Conservation (phyloP, 2,888 invertebrate species). For the Scotopteryx bipunctaria region DNA sequence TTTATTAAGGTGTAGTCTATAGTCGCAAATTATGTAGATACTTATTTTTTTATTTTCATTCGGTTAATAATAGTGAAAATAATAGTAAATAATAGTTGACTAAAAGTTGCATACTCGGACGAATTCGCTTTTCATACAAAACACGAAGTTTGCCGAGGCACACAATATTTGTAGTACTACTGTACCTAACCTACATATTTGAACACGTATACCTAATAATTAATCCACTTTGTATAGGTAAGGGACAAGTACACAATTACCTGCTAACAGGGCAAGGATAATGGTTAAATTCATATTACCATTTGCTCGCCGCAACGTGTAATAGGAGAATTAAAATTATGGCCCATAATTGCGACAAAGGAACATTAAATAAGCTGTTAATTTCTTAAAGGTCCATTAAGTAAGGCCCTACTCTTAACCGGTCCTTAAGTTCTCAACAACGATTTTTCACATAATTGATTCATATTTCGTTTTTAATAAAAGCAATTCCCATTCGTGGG, state of each 20-base stretch:
- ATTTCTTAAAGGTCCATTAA: slow-evolving; percentile 3
- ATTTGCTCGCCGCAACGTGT: slow-evolving; percentile 7
- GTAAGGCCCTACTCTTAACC: background rate
- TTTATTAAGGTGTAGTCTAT: too few relatives aligned
- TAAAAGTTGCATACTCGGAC: too few relatives aligned
- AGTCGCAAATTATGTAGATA: too few relatives aligned
- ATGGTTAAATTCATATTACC: slow-evolving; percentile 6
- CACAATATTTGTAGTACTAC: too few relatives aligned
- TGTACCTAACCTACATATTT: too few relatives aligned
- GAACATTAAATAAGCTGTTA: slow-evolving; percentile 6
- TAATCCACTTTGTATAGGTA: background rate
- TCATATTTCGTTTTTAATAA: background rate
- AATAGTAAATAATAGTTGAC: too few relatives aligned
- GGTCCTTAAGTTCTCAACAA: background rate
- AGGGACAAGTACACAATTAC: background rate
- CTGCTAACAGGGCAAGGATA: slow-evolving; percentile 13
- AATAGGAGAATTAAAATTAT: slow-evolving; percentile 12
- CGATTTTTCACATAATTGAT: background rate
- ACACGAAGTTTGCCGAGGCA: too few relatives aligned
- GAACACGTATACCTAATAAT: too few relatives aligned
- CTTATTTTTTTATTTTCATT: too few relatives aligned
- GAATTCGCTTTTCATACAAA: too few relatives aligned
- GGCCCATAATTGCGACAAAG: slow-evolving; percentile 13
- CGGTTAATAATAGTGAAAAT: too few relatives aligned
- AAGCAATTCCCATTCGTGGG: too few relatives aligned